Base-by-base conservation (phyloP, 2,888 invertebrate genomes). In the Drosophila kambysellisi region DNA sequence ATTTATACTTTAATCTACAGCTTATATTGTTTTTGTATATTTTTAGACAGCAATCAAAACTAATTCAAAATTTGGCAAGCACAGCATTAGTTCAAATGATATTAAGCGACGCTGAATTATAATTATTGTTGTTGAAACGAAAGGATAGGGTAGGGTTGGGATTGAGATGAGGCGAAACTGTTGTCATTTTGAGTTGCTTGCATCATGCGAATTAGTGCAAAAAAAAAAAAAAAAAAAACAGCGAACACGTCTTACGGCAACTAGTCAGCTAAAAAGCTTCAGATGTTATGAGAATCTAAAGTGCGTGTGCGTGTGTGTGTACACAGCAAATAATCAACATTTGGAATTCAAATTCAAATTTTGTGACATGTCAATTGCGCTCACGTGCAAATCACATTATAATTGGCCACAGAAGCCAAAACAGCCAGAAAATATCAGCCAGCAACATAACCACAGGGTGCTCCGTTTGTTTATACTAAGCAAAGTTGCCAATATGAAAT, bases 191-290 rank as follows among this genome's bases (percentile, higher is more conserved):
- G 33, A 70, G 61, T 64, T 85, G 88, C 83, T 82, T 86, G 84
- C 79, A 71, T 81, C 76, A 83, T 79, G 73, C 87, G 83, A 85
- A 89, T 89, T 81, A 83, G 82, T 86, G 87, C 74, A 89, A 86
- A 81, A 79, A 88, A 81, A 76, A 25, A 25, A 25, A 25, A 25
- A 25, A 25, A 25, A 2, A 25, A 25, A 25, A 25, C 74, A 75
- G 69, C 62, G 59, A 35, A 61, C 60, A 64, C 73, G 58, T 84
- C 20, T 25, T 25, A 25, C 20, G 20, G 20, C 20, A 25, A 25
- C 20, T 25, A 25, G 20, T 25, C 87, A 75, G 76, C 84, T 17
- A 74, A 74, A 89, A 89, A 70, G 87, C 84, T 81, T 86, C 79
- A 73, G 87, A 83, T 83, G 89, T 79, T 86, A 79, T 79, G 87